These are phyloP conservation scores for Dermatemys mawii DNA, from an alignment of 2,113 vertebrate species.

Conservation along the genomic window DNA sequence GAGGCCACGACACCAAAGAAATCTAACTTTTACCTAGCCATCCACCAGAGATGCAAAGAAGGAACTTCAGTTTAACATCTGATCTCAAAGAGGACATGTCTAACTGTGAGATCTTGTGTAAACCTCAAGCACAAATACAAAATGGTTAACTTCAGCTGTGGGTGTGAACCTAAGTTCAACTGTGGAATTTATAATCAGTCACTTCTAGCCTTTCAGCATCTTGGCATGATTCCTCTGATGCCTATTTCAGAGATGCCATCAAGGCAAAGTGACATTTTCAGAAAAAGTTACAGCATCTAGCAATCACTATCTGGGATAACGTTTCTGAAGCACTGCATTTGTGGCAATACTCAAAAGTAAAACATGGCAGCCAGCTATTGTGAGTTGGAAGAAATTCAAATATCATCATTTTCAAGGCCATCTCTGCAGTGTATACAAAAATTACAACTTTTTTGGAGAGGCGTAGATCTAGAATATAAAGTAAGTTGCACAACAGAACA, in stretches of 20 bases:
- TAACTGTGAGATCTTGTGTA: background rate
- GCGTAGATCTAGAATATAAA: background rate
- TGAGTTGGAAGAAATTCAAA: background rate
- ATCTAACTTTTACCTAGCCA: background rate
- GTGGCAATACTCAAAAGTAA: background rate
- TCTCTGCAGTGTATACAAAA: background rate
- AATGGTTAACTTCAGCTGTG: too few relatives aligned
- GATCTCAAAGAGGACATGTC: background rate
- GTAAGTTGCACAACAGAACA: background rate
- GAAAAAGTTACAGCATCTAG: background rate
- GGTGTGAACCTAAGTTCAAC: too few relatives aligned
- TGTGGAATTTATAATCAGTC: background rate
- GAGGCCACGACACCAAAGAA: conserved; percentile 8
- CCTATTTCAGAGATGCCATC: background rate
- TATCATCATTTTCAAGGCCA: background rate
- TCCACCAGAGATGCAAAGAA: background rate
- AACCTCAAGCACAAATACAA: too few relatives aligned
- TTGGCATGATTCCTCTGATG: background rate
- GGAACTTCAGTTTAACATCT: background rate
- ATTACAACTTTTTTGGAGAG: background rate
- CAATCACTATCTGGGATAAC: background rate
- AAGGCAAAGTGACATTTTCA: background rate
- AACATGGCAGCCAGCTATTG: background rate
- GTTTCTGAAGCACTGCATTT: background rate
- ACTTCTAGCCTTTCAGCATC: background rate